Percentiles rank a stretch among this genome's conserved stretches.
Evolutionary conservation across 2,113 vertebrate species (phyloP).

Genomic region (Phrynosoma blainvillii): DNA sequence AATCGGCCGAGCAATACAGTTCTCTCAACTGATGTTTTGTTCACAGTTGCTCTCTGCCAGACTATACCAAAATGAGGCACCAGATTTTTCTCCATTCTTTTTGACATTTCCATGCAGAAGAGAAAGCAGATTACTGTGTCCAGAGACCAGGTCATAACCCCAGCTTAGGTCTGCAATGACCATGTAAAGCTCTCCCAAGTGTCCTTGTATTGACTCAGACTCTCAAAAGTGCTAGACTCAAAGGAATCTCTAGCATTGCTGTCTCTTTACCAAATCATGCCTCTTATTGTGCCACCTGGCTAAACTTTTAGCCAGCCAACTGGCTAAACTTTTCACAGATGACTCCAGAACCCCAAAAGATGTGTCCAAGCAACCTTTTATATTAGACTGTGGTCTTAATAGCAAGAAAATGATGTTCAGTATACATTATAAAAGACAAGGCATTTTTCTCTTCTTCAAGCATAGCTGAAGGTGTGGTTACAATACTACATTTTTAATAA

Average conservation of each 20-base stretch:
- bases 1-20: background rate
- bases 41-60: background rate
- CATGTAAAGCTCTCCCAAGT: background rate
- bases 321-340: background rate
- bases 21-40: too few relatives aligned
- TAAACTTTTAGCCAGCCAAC: background rate
- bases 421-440: constrained; percentile 20
- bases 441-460: constrained; percentile 37
- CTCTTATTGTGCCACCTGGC: background rate
- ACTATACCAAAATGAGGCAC: background rate
- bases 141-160: background rate
- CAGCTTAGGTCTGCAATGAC: background rate
- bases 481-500: constrained; percentile 43
- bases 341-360: background rate
- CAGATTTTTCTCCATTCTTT: background rate
- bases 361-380: background rate
- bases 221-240: background rate
- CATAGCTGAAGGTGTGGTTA: background rate
- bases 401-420: background rate
- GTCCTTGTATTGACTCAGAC: background rate
- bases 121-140: background rate
- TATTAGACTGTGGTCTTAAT: background rate
- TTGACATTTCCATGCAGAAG: background rate
- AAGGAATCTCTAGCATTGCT: too few relatives aligned
- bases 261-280: background rate